A percentile compares a stretch with the other conserved stretches of the same genome.
Conservation (phyloP, 2,797 vertebrate genomes). For the Sebastes flavidus region DNA sequence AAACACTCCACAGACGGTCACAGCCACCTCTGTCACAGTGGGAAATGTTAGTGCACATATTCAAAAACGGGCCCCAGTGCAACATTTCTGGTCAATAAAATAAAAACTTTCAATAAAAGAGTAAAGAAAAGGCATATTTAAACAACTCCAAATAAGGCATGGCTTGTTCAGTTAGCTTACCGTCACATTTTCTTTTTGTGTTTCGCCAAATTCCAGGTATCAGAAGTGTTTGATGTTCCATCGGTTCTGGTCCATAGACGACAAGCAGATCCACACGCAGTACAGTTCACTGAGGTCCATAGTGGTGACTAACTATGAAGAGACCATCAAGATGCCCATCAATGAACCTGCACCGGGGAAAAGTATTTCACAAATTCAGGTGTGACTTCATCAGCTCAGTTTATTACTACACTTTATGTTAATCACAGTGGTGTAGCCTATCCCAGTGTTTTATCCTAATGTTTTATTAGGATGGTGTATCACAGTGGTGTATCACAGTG, state of each 20-base stretch:
- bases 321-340: constrained; percentile 90
- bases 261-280: constrained; percentile 87
- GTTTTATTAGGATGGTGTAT: not conserved
- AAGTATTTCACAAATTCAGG: constrained; percentile 88
- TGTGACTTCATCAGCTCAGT: constrained; percentile 36
- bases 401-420: not conserved
- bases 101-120: not conserved
- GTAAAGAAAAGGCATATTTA: not conserved
- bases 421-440: not conserved
- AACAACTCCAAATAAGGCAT: not conserved
- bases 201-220: constrained; percentile 77
- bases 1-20: constrained; percentile 20
- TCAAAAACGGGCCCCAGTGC: not conserved
- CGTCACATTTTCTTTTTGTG: not conserved
- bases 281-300: constrained; percentile 87
- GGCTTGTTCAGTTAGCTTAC: not conserved
- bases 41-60: not conserved
- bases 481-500: not conserved
- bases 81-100: not conserved
- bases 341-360: constrained; percentile 86
- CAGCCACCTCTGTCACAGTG: not conserved
- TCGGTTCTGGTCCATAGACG: constrained; percentile 89
- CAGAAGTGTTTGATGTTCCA: constrained; percentile 87
- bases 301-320: constrained; percentile 87
- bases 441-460: not conserved